Percentiles rank a stretch among this genome's conserved stretches.
Conservation (phyloP, 1,140 invertebrate genomes). For the Bilobella aurantiaca region DNA sequence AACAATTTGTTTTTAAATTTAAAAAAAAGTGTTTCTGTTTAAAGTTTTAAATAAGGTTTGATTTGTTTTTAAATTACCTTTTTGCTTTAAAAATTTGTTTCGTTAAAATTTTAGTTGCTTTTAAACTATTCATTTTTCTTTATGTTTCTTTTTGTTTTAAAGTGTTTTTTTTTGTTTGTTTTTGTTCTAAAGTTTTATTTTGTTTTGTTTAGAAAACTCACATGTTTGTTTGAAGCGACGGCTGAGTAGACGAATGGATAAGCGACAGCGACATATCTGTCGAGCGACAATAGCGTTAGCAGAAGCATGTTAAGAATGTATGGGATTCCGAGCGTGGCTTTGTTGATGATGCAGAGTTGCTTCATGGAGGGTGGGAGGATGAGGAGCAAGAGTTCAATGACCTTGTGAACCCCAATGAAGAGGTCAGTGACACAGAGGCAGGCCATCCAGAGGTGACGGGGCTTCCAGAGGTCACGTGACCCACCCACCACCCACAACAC, state of each 20-base stretch:
- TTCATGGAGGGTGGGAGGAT: conserved; percentile 10
- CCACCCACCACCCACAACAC: conserved; percentile 22
- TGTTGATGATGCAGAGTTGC: conserved; percentile 29
- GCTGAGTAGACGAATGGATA: conserved; percentile 34
- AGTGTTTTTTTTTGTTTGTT: neutral
- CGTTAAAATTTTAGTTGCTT: too few relatives aligned
- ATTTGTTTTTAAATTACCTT: neutral
- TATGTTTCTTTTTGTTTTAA: too few relatives aligned
- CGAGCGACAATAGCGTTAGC: conserved; percentile 33
- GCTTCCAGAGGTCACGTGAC: conserved; percentile 33
- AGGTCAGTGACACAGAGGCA: conserved; percentile 35
- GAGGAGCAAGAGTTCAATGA: conserved; percentile 27
- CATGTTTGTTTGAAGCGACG: conserved; percentile 29
- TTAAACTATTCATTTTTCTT: too few relatives aligned
- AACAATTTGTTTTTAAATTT: too few relatives aligned
- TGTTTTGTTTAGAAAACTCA: conserved; percentile 8
- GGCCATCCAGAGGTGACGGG: conserved; percentile 35
- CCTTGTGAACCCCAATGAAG: conserved; percentile 33
- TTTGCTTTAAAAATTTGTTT: too few relatives aligned
- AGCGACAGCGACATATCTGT: conserved; percentile 31
- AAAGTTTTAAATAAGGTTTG: neutral
- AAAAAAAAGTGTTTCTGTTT: too few relatives aligned
- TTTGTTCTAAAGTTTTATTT: neutral
- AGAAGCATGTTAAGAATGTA: conserved; percentile 34
- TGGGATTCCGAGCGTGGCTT: conserved; percentile 30